Evolutionary conservation across 2,888 invertebrate genomes (phyloP), one percentile per base, ranked within the genome.

Genomic region (Epinotia demarniana): DNA sequence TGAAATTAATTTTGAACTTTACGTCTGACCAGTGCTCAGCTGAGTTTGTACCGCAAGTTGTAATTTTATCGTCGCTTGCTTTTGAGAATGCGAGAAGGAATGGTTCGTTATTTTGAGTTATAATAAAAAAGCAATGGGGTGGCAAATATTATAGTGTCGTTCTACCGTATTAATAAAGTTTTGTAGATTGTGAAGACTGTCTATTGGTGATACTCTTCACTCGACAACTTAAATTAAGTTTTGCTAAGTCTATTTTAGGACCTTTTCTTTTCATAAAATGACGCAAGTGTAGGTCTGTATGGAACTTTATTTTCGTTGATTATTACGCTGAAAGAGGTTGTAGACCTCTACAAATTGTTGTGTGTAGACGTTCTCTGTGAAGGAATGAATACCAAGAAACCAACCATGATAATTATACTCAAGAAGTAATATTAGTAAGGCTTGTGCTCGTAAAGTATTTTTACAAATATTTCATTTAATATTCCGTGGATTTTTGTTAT

Each of bases 1-100:
- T 78, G 84, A 90, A 90, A 91, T 91, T 92, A 91, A 91, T 91
- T 91, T 91, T 85, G 85, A 90, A 91, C 89, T 91, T 89, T 83
- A 85, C 84, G 83, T 86, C 87, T 87, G 89, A 87, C 87, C 88
- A 83, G 80, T 83, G 85, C 80, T 85, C 83, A 81, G 81, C 82
- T 78, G 81, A 62, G 77, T 66, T 46, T 49, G 71, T 16, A 49
- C 43, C 46, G 71, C 71, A 66, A 74, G 62, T 77, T 77, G 67
- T 73, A 70, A 75, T 77, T 75, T 75, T 58, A 75, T 72, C 66
- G 63, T 39, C 43, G 66, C 60, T 53, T 63, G 23, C 53, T 23
- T 75, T 60, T 55, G 19, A 49, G 13, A 33, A 74, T 57, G 53
- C 27, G 12, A 66, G 16, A 49, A 53, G 19, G 5, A 27, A 69